Base-by-base conservation (phyloP, 2,113 vertebrate genomes). In the Brienomyrus brachyistius region DNA sequence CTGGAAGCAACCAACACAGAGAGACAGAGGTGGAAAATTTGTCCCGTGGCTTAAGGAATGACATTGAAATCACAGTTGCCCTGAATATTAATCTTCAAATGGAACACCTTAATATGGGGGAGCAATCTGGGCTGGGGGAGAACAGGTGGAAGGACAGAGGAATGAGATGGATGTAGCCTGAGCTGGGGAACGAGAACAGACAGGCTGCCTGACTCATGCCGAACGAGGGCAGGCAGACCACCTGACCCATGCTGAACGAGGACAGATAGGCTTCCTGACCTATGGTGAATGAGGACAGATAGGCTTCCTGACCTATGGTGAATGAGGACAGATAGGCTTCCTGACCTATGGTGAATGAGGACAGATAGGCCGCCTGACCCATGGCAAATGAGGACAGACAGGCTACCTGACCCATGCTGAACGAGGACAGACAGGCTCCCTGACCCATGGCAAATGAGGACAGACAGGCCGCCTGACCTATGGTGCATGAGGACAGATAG, bases 61-160 rank as follows among this genome's bases (percentile, higher is more conserved):
- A 92, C 91, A 91, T 90, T 92, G 88, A 92, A 94, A 94, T 94
- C 82, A 92, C 92, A 92, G 93, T 92, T 84, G 84, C 87, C 88
- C 59, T 85, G 86, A 83, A 92, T 89, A 90, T 89, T 94, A 94
- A 95, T 95, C 93, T 93, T 89, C 56, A 90, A 90, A 86, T 90
- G 94, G 92, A 93, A 93, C 93, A 92, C 86, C 91, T 91, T 92
- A 94, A n/a, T 93, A 93, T 94, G 90, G 62, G 51, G 90, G 89
- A 91, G 92, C 93, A 93, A 95, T 94, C 94, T 94, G 93, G 82
- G 59, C 5, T 89, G 51, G 21, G 50, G n/a, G 19, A 27, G 91
- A 88, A 89, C 43, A 59, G 51, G 31, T 15, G 19, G 19, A 35
- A 56, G 35, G 17, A 40, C 47, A 56, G 45, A n/a, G 27, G 52